A percentile compares a stretch with the other conserved stretches of the same genome.
Conservation (phyloP, 2,113 vertebrate species). For the Macquaria ambigua region DNA sequence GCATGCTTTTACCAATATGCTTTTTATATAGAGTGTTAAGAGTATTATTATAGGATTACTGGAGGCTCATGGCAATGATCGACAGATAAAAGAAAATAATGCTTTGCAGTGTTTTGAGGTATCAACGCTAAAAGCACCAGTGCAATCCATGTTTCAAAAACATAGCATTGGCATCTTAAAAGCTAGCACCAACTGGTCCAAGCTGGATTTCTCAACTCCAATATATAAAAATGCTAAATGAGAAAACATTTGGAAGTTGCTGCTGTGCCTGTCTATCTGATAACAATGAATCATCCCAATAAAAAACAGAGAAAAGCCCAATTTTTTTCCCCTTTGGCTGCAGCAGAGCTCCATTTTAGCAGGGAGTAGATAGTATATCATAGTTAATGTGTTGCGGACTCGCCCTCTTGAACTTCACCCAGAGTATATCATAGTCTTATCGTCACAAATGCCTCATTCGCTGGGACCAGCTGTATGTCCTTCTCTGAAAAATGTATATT, state of each 20-base stretch:
- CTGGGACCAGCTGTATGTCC: slow-evolving; percentile 47
- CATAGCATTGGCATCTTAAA: not conserved
- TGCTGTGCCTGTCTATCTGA: slow-evolving; percentile 23
- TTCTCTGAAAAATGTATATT: slow-evolving; percentile 70
- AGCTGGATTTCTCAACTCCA: not conserved
- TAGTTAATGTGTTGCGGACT: slow-evolving; percentile 65
- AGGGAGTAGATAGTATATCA: slow-evolving; percentile 66
- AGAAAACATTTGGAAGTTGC: slow-evolving; percentile 23
- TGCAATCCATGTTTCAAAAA: not conserved
- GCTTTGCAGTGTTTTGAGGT: not conserved
- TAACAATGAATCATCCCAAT: slow-evolving; percentile 51
- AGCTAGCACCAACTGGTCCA: not conserved
- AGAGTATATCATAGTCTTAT: slow-evolving; percentile 76
- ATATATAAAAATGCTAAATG: slow-evolving; percentile 17
- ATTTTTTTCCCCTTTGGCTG: slow-evolving; percentile 13
- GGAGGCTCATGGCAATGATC: not conserved
- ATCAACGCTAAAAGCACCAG: not conserved
- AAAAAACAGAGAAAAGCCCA: slow-evolving; percentile 13
- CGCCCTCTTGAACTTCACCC: slow-evolving; percentile 74
- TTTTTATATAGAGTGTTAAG: not conserved
- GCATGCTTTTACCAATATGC: not conserved
- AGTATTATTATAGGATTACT: not conserved
- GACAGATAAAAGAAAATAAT: not conserved
- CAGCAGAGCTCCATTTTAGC: slow-evolving; percentile 46
- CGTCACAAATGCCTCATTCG: slow-evolving; percentile 59